Evolutionary conservation across 1,140 invertebrate genomes (phyloP).

Genomic region (Zophobas morio): DNA sequence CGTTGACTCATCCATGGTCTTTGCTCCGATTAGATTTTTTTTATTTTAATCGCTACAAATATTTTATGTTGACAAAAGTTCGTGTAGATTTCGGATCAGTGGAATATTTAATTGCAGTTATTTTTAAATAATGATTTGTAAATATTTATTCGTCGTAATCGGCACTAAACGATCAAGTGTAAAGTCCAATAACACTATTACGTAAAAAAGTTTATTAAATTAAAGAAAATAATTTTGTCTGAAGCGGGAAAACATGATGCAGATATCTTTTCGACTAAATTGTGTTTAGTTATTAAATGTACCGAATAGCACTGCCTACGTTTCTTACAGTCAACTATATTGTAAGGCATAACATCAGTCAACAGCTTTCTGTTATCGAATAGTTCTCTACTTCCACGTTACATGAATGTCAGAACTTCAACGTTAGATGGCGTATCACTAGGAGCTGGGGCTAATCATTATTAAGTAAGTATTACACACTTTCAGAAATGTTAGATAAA

Average conservation of each 20-base stretch:
- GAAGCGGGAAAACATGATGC: neutral
- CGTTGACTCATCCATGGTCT: neutral
- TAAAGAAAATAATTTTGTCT: slow-evolving; percentile 1
- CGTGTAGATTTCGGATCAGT: slow-evolving; percentile 18
- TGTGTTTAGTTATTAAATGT: too few species aligned
- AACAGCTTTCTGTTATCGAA: too few species aligned
- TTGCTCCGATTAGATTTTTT: slow-evolving; percentile 9
- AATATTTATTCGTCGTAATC: slow-evolving; percentile 12
- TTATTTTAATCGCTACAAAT: neutral
- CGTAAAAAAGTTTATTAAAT: neutral
- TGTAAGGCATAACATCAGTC: too few species aligned
- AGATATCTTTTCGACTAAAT: too few species aligned
- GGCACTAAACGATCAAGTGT: neutral
- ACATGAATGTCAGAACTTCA: too few species aligned
- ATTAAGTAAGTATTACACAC: too few species aligned
- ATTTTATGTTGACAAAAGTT: slow-evolving; percentile 14
- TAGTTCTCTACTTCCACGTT: too few species aligned
- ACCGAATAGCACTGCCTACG: too few species aligned
- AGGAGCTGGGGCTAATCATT: too few species aligned
- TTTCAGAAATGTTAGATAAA: too few species aligned
- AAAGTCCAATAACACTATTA: slow-evolving; percentile 3
- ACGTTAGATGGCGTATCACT: too few species aligned
- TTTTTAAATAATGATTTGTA: slow-evolving; percentile 25
- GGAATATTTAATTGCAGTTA: slow-evolving; percentile 23
- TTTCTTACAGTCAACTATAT: too few species aligned